Conservation (phyloP, 2,797 vertebrate species). For the Eurystomus glaucurus region DNA sequence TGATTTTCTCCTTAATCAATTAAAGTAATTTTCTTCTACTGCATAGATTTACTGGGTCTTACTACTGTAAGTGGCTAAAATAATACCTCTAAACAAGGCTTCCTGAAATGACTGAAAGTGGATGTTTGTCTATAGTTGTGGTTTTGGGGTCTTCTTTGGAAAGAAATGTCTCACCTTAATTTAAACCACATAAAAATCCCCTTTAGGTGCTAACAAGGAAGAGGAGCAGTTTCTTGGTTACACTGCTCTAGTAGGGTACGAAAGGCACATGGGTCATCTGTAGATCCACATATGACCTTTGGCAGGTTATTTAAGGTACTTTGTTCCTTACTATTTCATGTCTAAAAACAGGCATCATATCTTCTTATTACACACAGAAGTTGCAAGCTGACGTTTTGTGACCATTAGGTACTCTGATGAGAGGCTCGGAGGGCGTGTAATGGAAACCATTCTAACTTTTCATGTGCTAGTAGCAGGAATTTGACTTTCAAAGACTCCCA, state of each 20-base stretch:
- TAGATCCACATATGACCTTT: neutral
- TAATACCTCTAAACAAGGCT: neutral
- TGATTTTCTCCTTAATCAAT: neutral
- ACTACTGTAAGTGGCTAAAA: neutral
- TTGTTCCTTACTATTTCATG: neutral
- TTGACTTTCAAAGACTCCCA: neutral
- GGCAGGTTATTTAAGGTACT: neutral
- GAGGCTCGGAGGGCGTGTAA: neutral
- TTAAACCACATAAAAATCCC: neutral
- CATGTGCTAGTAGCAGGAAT: neutral
- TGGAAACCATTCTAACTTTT: neutral
- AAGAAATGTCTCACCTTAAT: neutral
- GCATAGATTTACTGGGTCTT: neutral
- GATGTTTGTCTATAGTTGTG: neutral
- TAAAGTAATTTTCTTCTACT: neutral
- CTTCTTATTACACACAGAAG: neutral
- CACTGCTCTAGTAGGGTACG: neutral
- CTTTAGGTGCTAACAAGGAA: neutral
- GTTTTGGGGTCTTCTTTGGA: conserved; percentile 12
- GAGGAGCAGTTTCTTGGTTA: neutral
- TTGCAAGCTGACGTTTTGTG: neutral
- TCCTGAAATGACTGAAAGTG: conserved; percentile 1
- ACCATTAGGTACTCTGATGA: neutral
- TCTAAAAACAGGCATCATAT: neutral
- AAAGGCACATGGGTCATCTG: neutral